These are phyloP conservation scores for Natrix natrix DNA, from an alignment of 2,797 vertebrate genomes.

Conservation along the genomic window DNA sequence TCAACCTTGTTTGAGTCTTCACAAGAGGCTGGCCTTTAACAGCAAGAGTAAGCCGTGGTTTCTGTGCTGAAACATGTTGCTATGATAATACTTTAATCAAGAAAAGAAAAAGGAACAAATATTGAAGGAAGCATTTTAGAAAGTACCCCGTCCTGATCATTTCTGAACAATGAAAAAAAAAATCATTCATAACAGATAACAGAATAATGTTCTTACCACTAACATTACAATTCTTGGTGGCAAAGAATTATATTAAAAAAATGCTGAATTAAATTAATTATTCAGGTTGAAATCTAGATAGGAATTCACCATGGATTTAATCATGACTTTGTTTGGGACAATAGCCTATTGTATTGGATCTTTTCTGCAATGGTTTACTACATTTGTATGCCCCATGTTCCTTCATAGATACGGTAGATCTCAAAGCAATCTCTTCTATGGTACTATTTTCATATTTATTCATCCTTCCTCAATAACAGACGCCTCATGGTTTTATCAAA, in stretches of 20 bases:
- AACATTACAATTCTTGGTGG: not conserved
- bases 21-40: constrained; percentile 47
- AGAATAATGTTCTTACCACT: not conserved
- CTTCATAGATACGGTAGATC: not conserved
- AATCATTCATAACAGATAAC: constrained; percentile 1
- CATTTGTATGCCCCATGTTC: not conserved
- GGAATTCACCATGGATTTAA: not conserved
- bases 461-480: not conserved
- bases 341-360: not conserved
- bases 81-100: constrained; percentile 16
- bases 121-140: constrained; percentile 14
- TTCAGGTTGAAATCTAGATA: not conserved
- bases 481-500: not conserved
- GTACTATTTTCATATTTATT: not conserved
- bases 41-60: constrained; percentile 45
- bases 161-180: constrained; percentile 17
- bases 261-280: not conserved
- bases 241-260: not conserved
- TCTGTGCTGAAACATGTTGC: constrained; percentile 24
- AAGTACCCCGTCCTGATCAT: not conserved
- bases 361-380: not conserved
- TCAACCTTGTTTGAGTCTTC: constrained; percentile 38
- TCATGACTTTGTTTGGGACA: not conserved
- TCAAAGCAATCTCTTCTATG: not conserved
- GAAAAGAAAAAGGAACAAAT: not conserved